Conservation (phyloP, 2,797 vertebrate species). For the Podarcis siculus region DNA sequence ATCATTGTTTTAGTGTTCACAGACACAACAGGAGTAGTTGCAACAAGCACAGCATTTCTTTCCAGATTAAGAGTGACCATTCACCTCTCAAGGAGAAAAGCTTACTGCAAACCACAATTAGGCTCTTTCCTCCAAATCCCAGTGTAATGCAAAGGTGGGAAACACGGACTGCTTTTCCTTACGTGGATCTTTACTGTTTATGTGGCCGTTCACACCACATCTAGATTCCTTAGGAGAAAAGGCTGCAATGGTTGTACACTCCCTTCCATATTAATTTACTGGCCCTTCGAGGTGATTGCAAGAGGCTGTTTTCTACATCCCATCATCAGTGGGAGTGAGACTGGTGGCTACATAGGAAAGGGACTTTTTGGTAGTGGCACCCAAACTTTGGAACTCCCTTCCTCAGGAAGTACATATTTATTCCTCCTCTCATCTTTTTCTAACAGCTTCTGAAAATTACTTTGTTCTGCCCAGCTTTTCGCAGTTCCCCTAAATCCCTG, state of each 20-base stretch:
- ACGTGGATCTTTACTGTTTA: background rate
- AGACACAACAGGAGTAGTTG: slow-evolving; percentile 38
- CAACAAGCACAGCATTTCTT: slow-evolving; percentile 26
- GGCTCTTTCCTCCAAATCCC: slow-evolving; percentile 52
- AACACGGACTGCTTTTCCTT: background rate
- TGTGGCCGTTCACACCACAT: background rate
- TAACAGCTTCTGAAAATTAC: background rate
- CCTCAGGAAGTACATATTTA: background rate
- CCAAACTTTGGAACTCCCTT: background rate
- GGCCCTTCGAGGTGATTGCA: no score
- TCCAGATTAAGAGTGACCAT: slow-evolving; percentile 48
- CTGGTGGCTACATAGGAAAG: background rate
- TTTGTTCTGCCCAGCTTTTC: background rate
- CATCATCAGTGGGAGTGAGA: background rate
- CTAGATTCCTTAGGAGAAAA: background rate
- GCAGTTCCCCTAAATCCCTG: background rate
- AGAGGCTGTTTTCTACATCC: background rate
- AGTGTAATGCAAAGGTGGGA: slow-evolving; percentile 11
- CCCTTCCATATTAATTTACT: background rate
- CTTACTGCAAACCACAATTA: slow-evolving; percentile 49
- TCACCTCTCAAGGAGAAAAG: slow-evolving; percentile 47
- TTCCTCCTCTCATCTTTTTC: background rate
- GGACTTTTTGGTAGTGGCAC: background rate
- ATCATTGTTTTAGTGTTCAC: slow-evolving; percentile 57
- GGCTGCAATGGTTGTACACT: background rate